These are phyloP conservation scores for Agrochola lychnidis DNA, from an alignment of 2,888 invertebrate genomes.

Conservation along the genomic window DNA sequence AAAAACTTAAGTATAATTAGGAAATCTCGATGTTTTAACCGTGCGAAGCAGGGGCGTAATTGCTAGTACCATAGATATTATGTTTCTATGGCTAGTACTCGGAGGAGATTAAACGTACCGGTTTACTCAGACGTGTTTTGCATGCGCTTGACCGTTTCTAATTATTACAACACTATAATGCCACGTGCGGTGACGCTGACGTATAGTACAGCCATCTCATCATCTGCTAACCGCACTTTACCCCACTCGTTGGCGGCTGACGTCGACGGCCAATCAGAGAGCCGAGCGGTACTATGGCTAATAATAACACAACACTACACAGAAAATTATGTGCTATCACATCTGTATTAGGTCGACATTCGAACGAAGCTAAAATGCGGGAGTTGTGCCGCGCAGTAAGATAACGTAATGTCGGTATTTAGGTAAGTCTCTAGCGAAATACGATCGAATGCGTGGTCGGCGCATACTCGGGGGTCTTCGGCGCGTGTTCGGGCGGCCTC, in stretches of 20 bases:
- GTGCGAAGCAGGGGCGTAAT: too few relatives aligned
- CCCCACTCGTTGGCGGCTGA: not conserved
- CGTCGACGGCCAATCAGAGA: constrained; percentile 4
- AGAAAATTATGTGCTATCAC: not conserved
- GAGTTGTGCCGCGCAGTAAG: constrained; percentile 15
- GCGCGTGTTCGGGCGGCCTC: constrained; percentile 18
- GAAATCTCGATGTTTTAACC: too few relatives aligned
- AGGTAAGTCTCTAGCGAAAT: constrained; percentile 40
- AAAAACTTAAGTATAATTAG: too few relatives aligned
- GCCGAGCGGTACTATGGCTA: not conserved
- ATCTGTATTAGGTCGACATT: constrained; percentile 6
- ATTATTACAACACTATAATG: not conserved
- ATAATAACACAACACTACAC: constrained; percentile 7
- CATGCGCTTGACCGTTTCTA: constrained; percentile 17
- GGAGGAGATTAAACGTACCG: too few relatives aligned
- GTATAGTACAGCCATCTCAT: too few relatives aligned
- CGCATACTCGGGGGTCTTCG: constrained; percentile 29
- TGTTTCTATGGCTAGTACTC: too few relatives aligned
- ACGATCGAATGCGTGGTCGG: constrained; percentile 19
- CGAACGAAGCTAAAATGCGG: not conserved
- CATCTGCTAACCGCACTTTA: constrained; percentile 11
- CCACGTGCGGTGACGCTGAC: constrained; percentile 4
- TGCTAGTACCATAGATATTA: too few relatives aligned
- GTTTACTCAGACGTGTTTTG: not conserved
- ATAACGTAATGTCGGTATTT: constrained; percentile 40